Percentiles rank a stretch among this genome's conserved stretches.
Conservation (phyloP, 2,113 vertebrate species). For the Pandion haliaetus region DNA sequence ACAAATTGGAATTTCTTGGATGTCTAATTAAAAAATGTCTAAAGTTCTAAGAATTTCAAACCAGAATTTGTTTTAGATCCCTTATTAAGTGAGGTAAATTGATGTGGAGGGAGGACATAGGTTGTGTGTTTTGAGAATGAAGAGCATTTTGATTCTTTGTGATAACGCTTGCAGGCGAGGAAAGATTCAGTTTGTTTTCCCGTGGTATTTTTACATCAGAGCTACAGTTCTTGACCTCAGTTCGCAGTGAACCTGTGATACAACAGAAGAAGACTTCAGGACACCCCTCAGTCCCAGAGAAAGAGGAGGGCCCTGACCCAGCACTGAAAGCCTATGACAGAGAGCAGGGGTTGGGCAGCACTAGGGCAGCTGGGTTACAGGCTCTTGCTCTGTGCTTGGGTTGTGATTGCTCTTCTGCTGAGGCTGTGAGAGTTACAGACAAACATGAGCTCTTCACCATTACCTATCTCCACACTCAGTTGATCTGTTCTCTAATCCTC, state of each 20-base stretch:
- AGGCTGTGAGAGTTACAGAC: neutral
- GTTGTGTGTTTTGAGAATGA: neutral
- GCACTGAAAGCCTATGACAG: neutral
- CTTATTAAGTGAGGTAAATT: neutral
- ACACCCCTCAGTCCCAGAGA: neutral
- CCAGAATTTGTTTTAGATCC: neutral
- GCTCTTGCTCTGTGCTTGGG: neutral
- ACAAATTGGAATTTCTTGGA: neutral
- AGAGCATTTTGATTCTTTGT: neutral
- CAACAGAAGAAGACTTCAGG: neutral
- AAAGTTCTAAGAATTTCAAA: neutral
- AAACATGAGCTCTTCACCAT: neutral
- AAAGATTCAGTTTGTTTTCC: neutral
- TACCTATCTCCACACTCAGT: neutral
- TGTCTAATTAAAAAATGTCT: conserved; percentile 29
- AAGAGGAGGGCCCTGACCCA: neutral
- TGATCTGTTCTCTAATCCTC: neutral
- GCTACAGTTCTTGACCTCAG: neutral
- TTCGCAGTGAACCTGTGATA: neutral
- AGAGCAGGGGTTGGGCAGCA: neutral
- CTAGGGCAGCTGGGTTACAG: neutral
- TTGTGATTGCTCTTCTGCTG: neutral
- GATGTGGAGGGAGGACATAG: neutral
- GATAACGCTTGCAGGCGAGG: neutral
- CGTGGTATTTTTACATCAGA: neutral